Percentiles rank a stretch among this genome's conserved stretches.
phyloP scores from a whole-genome alignment of 1,140 invertebrate genomes.

The Euborellia annulipes region DNA sequence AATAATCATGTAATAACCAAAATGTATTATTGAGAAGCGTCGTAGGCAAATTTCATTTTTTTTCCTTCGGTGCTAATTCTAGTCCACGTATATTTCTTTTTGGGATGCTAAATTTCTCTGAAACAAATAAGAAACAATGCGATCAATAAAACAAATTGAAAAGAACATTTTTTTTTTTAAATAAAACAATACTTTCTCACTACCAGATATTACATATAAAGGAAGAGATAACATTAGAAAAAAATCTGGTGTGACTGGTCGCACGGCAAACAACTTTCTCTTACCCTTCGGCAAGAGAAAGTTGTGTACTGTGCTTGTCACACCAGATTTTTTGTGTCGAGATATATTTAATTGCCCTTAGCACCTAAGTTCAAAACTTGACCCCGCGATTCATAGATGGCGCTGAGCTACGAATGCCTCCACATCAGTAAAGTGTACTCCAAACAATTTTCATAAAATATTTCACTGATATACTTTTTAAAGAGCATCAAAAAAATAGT shows the following conservation, averaged over 20 bases:
- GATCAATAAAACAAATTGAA: background rate
- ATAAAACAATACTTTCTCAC: background rate
- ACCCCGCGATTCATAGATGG: no score
- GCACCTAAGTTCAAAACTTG: no score
- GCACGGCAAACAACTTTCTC: background rate
- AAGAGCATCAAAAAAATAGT: no score
- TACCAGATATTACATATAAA: background rate
- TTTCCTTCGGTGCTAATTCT: constrained; percentile 45
- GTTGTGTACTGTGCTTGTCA: no score
- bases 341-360: no score
- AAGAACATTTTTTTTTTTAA: background rate
- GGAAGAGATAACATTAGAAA: background rate
- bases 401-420: no score
- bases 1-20: no score
- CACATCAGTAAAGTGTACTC: no score
- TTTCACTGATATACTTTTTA: no score
- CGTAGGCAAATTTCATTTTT: constrained; percentile 23
- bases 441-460: no score
- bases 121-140: constrained; percentile 17
- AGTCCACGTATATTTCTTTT: constrained; percentile 45
- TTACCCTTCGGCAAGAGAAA: background rate
- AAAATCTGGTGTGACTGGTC: background rate
- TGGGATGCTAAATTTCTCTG: constrained; percentile 46
- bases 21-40: no score
- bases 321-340: no score